These are phyloP conservation scores for Allolobophora icterica DNA, from an alignment of 2,888 invertebrate species.

Conservation along the genomic window DNA sequence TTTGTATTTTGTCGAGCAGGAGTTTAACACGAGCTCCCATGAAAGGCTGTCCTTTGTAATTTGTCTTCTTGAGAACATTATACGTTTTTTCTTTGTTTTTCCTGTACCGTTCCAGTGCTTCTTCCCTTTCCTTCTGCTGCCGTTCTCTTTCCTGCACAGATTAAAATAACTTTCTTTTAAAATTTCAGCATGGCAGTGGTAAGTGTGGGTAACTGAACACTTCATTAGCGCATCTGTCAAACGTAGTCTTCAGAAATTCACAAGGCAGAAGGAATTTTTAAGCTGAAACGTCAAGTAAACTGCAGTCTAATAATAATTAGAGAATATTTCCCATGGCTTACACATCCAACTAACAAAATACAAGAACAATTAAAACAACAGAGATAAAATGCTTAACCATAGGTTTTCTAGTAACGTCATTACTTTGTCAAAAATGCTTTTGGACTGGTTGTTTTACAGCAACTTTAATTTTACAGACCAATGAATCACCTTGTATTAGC, in stretches of 20 bases:
- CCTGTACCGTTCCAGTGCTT: constrained; percentile 20
- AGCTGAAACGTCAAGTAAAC: background rate
- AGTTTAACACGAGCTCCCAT: constrained; percentile 20
- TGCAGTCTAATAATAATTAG: background rate
- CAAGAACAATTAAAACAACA: no score
- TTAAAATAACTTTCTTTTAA: background rate
- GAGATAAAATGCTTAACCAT: no score
- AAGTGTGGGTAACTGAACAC: background rate
- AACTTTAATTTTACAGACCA: no score
- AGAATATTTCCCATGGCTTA: background rate
- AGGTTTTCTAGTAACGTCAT: no score
- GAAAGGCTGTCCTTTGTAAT: constrained; percentile 22
- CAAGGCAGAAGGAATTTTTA: background rate
- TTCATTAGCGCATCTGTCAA: background rate
- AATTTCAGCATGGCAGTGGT: background rate
- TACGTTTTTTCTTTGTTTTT: constrained; percentile 18
- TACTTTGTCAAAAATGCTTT: no score
- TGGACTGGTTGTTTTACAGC: no score
- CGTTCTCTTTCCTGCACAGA: background rate
- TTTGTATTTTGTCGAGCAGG: background rate
- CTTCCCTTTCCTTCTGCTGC: constrained; percentile 3
- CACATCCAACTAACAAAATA: no score
- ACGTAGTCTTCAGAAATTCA: background rate
- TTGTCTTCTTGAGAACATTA: background rate
- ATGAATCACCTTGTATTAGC: background rate